These are phyloP conservation scores for Tetragonisca angustula DNA, from an alignment of 2,888 invertebrate genomes.

Conservation along the genomic window DNA sequence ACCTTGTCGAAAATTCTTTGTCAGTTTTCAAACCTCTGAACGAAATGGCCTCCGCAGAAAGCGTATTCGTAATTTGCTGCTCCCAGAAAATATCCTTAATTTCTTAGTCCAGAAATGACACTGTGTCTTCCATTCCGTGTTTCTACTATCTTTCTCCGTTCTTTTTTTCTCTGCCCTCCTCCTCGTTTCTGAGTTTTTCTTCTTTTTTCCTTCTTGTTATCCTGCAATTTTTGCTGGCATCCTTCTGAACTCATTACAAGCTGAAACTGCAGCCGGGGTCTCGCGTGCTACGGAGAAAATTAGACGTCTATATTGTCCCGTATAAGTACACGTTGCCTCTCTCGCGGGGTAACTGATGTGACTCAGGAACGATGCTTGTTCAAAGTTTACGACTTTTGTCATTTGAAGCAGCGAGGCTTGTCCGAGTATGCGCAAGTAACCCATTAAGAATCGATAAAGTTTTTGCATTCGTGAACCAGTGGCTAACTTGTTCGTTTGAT, in stretches of 20 bases:
- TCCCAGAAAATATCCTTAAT: conserved; percentile 24
- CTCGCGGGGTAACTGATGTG: neutral
- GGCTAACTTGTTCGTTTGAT: neutral
- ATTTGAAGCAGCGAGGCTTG: conserved; percentile 6
- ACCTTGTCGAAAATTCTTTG: no score
- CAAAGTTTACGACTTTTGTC: conserved; percentile 35
- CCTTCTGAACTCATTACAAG: conserved; percentile 15
- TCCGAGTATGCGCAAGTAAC: conserved; percentile 12
- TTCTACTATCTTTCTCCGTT: neutral
- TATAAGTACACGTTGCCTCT: neutral
- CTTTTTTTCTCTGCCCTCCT: neutral
- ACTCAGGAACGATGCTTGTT: neutral
- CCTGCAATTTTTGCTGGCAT: conserved; percentile 22
- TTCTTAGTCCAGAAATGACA: neutral
- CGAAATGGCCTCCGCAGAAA: conserved; percentile 17
- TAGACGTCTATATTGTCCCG: conserved; percentile 20
- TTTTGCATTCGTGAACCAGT: neutral
- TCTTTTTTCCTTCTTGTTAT: neutral
- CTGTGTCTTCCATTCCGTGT: neutral
- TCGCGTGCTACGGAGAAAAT: conserved; percentile 21
- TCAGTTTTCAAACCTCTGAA: conserved; percentile 15
- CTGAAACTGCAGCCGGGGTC: neutral
- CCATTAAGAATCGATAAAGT: conserved; percentile 32
- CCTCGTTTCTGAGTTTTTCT: neutral
- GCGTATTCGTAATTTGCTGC: conserved; percentile 15